Evolutionary conservation across 2,888 invertebrate genomes (phyloP), one percentile per base, ranked within the genome.

Genomic region (Xiphydria camelus): DNA sequence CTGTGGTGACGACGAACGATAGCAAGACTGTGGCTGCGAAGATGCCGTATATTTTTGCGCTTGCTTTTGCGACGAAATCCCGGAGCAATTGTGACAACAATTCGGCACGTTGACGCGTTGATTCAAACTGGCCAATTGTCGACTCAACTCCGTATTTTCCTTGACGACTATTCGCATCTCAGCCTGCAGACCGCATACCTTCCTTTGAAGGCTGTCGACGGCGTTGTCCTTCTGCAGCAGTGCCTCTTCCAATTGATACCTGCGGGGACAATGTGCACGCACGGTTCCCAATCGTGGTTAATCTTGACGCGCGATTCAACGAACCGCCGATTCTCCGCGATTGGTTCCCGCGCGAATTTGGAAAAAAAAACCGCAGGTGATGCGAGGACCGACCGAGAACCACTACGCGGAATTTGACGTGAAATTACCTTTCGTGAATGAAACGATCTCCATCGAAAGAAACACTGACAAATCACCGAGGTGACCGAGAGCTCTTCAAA

Each of bases 231-330:
- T 84, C 25, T 80, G 80, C 70, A 84, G 77, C 47, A 85, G 63
- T 59, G 85, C 84, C 61, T 84, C 82, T 63, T 85, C 84, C 51
- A 86, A 72, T 55, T 83, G 78, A 60, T 83, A 85, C 64, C 86
- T 86, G 70, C 29, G 15, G 15, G n/a, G n/a, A n/a, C n/a, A n/a
- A n/a, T n/a, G n/a, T n/a, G n/a, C n/a, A n/a, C n/a, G n/a, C n/a
- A n/a, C n/a, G n/a, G n/a, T n/a, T n/a, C n/a, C n/a, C n/a, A n/a
- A n/a, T n/a, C n/a, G n/a, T n/a, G n/a, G 9, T 10, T 14, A 4
- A 29, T 29, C 29, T 29, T 29, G 29, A 29, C n/a, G n/a, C n/a
- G n/a, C n/a, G 29, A 29, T 29, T 29, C 29, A 12, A 29, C n/a
- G n/a, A n/a, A n/a, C n/a, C n/a, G n/a, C n/a, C n/a, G n/a, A n/a